Base-by-base conservation (phyloP, 2,797 vertebrate genomes). In the Monodelphis domestica region DNA sequence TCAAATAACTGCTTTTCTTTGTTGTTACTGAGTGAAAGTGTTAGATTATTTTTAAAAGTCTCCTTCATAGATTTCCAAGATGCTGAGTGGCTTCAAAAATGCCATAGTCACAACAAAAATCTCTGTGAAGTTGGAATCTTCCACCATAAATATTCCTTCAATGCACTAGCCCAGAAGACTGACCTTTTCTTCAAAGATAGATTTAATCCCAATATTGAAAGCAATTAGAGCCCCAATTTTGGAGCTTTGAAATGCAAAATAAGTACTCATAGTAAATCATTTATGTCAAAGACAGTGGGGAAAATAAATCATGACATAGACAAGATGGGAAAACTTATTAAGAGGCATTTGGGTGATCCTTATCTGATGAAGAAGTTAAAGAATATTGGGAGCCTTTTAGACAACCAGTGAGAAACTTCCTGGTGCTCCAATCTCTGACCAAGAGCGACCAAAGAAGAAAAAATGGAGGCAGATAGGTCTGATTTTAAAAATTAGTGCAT, bases 371-470 rank as follows among this genome's bases (percentile, higher is more conserved):
- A 78, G 38, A 78, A 45, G 70, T 45, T 45, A 24, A 78, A 78
- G 45, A 78, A 5, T 38, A 6, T 38, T 38, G 63, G 17, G n/a
- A 70, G 21, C n/a, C 63, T 93, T 87, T 52, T 59, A 14, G 2
- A 1, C 17, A 91, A 92, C 53, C 90, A 12, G 0, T 70, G 70
- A 92, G 91, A 50, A 54, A 38, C 45, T 50, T 15, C n/a, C 87
- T 30, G 0, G 56, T 14, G 45, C 59, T 95, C 87, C 24, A 0
- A 56, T 50, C 91, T 89, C 56, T 24, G 10, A 89, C 84, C 84
- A 88, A 89, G 84, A 91, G 30, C 89, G 56, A 90, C 15, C 84
- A 53, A 91, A 92, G 93, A 87, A 87, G n/a, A 1, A 50, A 94
- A 38, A 21, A 91, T 17, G 24, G 45, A 45, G 30, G 11, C 90